Evolutionary conservation across 2,797 vertebrate genomes (phyloP).

Genomic region (Microctenopoma steveboyesi): DNA sequence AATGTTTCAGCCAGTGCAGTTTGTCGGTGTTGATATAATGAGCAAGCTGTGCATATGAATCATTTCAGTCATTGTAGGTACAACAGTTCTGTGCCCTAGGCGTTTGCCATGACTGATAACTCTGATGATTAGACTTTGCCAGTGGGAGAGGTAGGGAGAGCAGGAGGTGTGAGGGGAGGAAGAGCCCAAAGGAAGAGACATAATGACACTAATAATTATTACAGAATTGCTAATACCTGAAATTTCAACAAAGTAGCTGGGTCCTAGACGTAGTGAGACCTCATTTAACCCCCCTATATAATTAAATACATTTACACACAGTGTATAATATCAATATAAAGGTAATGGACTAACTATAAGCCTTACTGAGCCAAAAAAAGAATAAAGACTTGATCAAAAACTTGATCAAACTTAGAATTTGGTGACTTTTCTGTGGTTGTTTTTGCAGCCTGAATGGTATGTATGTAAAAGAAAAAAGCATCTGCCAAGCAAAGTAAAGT

Average conservation of each 20-base stretch:
- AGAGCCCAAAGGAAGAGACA: conserved; percentile 45
- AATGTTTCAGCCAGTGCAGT: conserved; percentile 25
- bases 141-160: conserved; percentile 55
- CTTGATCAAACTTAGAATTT: no score
- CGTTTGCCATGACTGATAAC: conserved; percentile 68
- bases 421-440: no score
- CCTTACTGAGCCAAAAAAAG: not conserved
- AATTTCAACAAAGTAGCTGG: conserved; percentile 39
- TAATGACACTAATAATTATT: conserved; percentile 74
- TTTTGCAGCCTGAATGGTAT: no score
- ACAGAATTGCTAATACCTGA: conserved; percentile 68
- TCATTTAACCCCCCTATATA: conserved; percentile 19
- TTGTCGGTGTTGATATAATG: conserved; percentile 59
- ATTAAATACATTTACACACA: conserved; percentile 8
- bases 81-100: conserved; percentile 53
- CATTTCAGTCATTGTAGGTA: conserved; percentile 68
- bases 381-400: no score
- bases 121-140: conserved; percentile 70
- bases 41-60: conserved; percentile 62
- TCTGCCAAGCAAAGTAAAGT: no score
- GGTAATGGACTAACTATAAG: not conserved
- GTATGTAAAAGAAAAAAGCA: no score
- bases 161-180: conserved; percentile 32
- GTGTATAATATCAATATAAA: conserved; percentile 3
- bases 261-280: conserved; percentile 8